These are phyloP conservation scores for Andrena cerasifolii DNA, from an alignment of 1,140 invertebrate species.

Conservation along the genomic window DNA sequence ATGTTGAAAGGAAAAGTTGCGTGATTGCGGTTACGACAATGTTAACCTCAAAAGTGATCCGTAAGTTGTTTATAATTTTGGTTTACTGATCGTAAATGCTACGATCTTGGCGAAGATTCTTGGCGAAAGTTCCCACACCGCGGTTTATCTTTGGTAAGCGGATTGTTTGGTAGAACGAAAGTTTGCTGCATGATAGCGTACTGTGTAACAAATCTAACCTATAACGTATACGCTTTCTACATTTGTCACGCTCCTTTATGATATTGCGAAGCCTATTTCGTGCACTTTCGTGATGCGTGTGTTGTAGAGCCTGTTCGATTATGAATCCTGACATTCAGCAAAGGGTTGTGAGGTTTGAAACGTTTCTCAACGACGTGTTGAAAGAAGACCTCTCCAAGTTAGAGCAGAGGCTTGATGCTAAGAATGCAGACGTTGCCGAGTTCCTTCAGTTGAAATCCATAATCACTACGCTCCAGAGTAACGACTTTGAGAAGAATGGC, in stretches of 20 bases:
- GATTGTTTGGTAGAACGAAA: neutral
- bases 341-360: conserved; percentile 82
- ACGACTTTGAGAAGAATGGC: conserved; percentile 80
- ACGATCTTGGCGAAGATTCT: neutral
- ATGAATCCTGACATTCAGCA: conserved; percentile 73
- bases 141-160: conserved; percentile 1
- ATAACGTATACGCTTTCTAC: neutral
- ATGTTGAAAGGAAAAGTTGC: neutral
- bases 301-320: conserved; percentile 15
- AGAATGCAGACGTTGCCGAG: conserved; percentile 88
- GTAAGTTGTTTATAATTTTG: neutral
- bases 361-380: conserved; percentile 86
- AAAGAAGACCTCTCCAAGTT: conserved; percentile 85
- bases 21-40: neutral
- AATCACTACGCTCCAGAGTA: conserved; percentile 79
- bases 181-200: neutral
- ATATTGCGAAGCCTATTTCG: neutral
- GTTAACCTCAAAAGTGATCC: conserved; percentile 9
- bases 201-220: conserved; percentile 11
- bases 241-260: neutral
- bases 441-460: conserved; percentile 88
- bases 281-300: conserved; percentile 6
- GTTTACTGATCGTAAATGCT: neutral
- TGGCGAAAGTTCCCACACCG: neutral
- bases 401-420: conserved; percentile 84